These are phyloP conservation scores for Aethes cnicana DNA, from an alignment of 2,888 invertebrate species.

Conservation along the genomic window DNA sequence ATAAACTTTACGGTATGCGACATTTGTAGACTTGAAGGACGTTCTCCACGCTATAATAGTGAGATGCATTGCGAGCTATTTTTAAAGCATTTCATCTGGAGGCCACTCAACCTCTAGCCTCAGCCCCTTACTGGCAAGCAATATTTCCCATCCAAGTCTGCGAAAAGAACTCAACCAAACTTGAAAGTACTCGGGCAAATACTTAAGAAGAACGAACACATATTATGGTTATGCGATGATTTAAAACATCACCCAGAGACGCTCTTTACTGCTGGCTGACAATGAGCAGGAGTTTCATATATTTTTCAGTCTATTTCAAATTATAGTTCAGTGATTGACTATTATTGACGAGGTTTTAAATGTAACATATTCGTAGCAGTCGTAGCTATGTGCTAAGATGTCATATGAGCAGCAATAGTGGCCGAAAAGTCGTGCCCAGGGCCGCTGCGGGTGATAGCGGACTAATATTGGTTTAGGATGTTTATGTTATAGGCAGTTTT, in stretches of 20 bases:
- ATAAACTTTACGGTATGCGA: background rate
- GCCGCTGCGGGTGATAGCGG: conserved; percentile 10
- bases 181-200: no score
- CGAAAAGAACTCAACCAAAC: no score
- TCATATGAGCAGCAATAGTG: background rate
- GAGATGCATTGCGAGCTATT: conserved; percentile 9
- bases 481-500: conserved; percentile 22
- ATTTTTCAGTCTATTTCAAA: no score
- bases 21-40: background rate
- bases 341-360: no score
- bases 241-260: no score
- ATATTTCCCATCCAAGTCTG: background rate
- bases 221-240: no score
- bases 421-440: background rate
- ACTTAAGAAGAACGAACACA: no score
- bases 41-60: background rate
- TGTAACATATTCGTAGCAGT: no score
- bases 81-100: conserved; percentile 2
- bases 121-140: background rate
- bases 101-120: conserved; percentile 8
- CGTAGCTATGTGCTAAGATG: no score
- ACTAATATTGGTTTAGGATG: conserved; percentile 29
- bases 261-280: no score
- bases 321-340: no score
- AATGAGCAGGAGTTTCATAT: no score